Base-by-base conservation (phyloP, 2,113 vertebrate genomes). In the Chloropsis hardwickii region DNA sequence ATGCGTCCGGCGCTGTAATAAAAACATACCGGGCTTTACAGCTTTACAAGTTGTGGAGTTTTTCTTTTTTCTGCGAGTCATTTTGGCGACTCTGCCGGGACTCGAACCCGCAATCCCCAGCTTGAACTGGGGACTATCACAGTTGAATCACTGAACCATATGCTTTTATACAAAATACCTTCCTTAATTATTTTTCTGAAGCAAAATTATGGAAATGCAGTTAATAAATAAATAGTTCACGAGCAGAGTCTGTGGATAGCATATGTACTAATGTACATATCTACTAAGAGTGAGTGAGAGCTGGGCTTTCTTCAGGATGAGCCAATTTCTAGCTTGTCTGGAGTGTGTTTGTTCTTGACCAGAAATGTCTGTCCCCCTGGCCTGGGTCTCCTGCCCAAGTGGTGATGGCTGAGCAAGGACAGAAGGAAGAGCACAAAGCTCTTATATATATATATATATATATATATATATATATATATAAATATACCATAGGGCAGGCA, bases 381-480 rank as follows among this genome's bases (percentile, higher is more conserved):
- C 12, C 17, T 10, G 28, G 9, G 17, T 67, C 16, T 85, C 9
- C 37, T 29, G 37, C 60, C 45, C 4, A 5, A 35, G 37, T 37
- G n/a, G 27, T 1, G 1, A 5, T 0, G 0, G 12, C 29, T 10
- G 47, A 40, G 50, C 62, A 39, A 0, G 0, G 24, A 5, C 14
- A 66, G 58, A 29, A 21, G 5, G 28, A 27, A 31, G 14, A 50
- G 18, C 50, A 37, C 53, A 42, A 3, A 76, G 53, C 53, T 29
- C n/a, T n/a, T n/a, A n/a, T n/a, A n/a, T n/a, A n/a, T n/a, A n/a
- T n/a, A n/a, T n/a, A n/a, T n/a, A n/a, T n/a, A n/a, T n/a, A n/a
- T n/a, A n/a, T n/a, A n/a, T n/a, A n/a, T n/a, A n/a, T n/a, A n/a
- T n/a, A n/a, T n/a, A n/a, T n/a, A n/a, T n/a, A n/a, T n/a, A n/a